Conservation (phyloP, 2,797 vertebrate species). For the Menidia menidia region DNA sequence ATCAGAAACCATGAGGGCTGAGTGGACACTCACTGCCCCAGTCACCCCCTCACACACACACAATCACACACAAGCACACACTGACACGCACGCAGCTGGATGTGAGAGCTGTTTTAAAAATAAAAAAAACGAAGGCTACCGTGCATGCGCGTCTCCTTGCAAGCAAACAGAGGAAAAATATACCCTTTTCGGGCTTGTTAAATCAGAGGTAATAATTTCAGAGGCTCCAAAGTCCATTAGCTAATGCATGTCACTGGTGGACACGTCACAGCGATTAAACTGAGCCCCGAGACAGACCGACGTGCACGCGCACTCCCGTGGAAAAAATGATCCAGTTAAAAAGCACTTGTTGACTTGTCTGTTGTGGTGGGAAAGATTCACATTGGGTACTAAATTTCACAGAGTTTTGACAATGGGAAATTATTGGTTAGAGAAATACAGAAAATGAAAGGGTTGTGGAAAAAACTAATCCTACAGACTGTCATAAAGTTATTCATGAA, state of each 20-base stretch:
- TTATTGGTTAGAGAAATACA: background rate
- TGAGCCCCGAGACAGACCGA: constrained; percentile 47
- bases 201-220: constrained; percentile 47
- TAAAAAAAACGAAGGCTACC: background rate
- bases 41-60: background rate
- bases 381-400: background rate
- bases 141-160: background rate
- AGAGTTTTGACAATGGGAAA: constrained; percentile 6
- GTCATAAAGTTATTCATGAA: background rate
- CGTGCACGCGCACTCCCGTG: constrained; percentile 6
- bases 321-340: constrained; percentile 31
- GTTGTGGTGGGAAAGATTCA: constrained; percentile 20
- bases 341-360: constrained; percentile 19
- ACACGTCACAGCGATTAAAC: constrained; percentile 54
- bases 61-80: background rate
- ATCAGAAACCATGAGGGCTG: background rate
- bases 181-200: constrained; percentile 11
- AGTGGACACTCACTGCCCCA: background rate
- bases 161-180: background rate
- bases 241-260: constrained; percentile 34
- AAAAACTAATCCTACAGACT: background rate
- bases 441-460: background rate
- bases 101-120: background rate
- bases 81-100: background rate
- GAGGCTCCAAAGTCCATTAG: constrained; percentile 42